Percentiles rank a stretch among this genome's conserved stretches.
Conservation (phyloP, 1,140 invertebrate species). For the Mya arenaria region DNA sequence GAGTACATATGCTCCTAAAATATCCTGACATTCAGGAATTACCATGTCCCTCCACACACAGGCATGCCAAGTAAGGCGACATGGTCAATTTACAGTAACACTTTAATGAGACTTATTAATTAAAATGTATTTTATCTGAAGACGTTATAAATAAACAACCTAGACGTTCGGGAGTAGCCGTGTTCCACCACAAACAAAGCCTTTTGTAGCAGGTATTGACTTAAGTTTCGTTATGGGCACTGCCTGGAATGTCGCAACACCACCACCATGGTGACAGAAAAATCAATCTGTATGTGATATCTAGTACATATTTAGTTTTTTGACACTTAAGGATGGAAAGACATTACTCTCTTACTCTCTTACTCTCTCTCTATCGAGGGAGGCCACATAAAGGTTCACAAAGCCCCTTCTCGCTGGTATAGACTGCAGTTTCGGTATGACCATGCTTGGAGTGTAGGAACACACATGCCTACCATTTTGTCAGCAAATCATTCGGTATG, state of each 20-base stretch:
- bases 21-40: slow-evolving; percentile 45
- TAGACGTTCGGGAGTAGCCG: too few relatives aligned
- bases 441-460: slow-evolving; percentile 54
- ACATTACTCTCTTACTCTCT: slow-evolving; percentile 39
- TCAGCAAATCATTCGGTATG: slow-evolving; percentile 30
- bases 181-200: too few relatives aligned
- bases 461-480: slow-evolving; percentile 38
- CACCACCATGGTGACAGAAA: too few relatives aligned
- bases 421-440: slow-evolving; percentile 47
- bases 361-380: too few relatives aligned
- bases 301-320: too few relatives aligned
- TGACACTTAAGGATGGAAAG: slow-evolving; percentile 22
- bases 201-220: too few relatives aligned
- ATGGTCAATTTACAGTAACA: slow-evolving; percentile 57
- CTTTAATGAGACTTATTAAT: slow-evolving; percentile 60
- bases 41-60: slow-evolving; percentile 45
- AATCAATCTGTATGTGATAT: too few relatives aligned
- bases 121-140: too few relatives aligned
- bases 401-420: slow-evolving; percentile 26
- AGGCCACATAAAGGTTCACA: slow-evolving; percentile 41
- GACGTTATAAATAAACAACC: too few relatives aligned
- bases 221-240: too few relatives aligned
- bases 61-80: slow-evolving; percentile 36
- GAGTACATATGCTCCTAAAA: too few relatives aligned
- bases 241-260: too few relatives aligned